phyloP scores from a whole-genome alignment of 2,113 vertebrate genomes.

The Corydoras sp. region DNA sequence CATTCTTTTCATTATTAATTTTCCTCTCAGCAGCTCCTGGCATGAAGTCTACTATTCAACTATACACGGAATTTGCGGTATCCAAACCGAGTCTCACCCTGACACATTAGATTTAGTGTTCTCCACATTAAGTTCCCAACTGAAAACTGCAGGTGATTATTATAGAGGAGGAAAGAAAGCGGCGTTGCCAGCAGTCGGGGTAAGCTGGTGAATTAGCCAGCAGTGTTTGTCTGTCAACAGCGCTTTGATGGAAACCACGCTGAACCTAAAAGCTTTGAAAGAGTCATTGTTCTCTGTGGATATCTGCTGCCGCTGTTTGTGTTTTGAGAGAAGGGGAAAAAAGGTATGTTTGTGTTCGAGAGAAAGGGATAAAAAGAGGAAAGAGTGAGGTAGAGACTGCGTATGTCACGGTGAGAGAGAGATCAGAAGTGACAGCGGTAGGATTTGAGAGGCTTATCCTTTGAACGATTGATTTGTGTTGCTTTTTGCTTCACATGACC shows the following conservation, averaged over 20 bases:
- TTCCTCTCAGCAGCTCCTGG: background rate
- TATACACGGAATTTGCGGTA: no score
- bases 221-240: constrained; percentile 27
- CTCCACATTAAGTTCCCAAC: background rate
- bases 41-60: no score
- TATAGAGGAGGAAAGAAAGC: background rate
- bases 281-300: constrained; percentile 53
- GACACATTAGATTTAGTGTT: no score
- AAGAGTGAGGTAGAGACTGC: background rate
- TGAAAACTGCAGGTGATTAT: background rate
- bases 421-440: background rate
- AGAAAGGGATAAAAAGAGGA: constrained; percentile 5
- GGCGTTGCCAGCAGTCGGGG: background rate
- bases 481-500: constrained; percentile 59
- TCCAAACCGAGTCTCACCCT: no score
- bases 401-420: constrained; percentile 4
- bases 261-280: constrained; percentile 56
- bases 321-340: constrained; percentile 17
- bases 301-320: constrained; percentile 35
- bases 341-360: background rate
- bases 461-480: constrained; percentile 48
- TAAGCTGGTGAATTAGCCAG: background rate
- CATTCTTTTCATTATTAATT: constrained; percentile 21
- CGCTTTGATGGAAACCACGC: constrained; percentile 34
- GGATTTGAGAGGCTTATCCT: constrained; percentile 37